phyloP scores from a whole-genome alignment of 2,113 vertebrate species.

The Calonectris borealis region DNA sequence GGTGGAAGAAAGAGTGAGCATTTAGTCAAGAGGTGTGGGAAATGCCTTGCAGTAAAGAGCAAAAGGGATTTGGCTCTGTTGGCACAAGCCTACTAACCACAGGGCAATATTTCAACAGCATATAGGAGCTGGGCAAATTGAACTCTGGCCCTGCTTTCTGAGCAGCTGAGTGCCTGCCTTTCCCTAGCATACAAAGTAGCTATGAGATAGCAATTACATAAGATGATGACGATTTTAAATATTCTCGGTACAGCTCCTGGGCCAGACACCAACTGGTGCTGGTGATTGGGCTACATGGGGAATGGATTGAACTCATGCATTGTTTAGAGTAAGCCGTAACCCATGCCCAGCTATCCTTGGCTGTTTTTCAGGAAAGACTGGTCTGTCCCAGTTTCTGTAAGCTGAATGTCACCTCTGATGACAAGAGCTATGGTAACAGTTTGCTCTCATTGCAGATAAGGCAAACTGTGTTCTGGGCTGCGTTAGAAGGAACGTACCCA shows the following conservation, averaged over 20 bases:
- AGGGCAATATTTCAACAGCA: not conserved
- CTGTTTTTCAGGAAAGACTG: not conserved
- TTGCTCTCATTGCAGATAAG: not conserved
- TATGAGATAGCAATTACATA: not conserved
- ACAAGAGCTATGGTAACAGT: not conserved
- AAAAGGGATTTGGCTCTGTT: not conserved
- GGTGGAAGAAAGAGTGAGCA: not conserved
- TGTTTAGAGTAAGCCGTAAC: not conserved
- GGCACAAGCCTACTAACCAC: not conserved
- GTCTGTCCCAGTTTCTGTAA: not conserved
- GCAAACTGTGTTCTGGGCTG: not conserved
- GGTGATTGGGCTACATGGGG: not conserved
- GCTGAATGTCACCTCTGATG: not conserved
- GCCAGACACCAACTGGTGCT: not conserved
- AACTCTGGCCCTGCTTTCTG: not conserved
- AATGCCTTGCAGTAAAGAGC: not conserved
- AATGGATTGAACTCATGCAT: rapidly evolving
- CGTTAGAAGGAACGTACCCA: not conserved
- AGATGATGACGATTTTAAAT: not conserved
- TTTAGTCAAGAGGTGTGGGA: not conserved
- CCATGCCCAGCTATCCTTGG: not conserved
- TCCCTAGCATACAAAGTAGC: not conserved
- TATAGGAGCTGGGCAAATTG: not conserved
- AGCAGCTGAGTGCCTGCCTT: not conserved
- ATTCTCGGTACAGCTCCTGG: not conserved